Conservation (phyloP, 2,797 vertebrate genomes). For the Coluber constrictor region DNA sequence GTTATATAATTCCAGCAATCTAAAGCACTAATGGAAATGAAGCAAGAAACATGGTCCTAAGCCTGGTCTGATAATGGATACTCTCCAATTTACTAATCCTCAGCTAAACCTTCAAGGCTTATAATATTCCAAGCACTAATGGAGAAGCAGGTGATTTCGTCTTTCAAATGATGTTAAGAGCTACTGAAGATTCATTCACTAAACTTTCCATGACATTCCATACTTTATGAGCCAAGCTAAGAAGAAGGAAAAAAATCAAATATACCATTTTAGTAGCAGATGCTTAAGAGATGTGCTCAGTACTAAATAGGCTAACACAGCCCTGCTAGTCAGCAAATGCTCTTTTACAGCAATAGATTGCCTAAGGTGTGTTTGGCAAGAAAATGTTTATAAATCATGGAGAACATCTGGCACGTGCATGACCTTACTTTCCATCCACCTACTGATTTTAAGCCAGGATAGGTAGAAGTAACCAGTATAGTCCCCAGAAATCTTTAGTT, state of each 20-base stretch:
- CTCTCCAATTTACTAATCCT: constrained; percentile 81
- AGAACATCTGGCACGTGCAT: background rate
- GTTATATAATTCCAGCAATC: constrained; percentile 82
- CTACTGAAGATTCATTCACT: constrained; percentile 52
- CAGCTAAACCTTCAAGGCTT: constrained; percentile 73
- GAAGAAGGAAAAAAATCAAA: background rate
- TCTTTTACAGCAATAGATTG: background rate
- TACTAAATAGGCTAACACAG: constrained; percentile 18
- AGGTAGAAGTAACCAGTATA: background rate
- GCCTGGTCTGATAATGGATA: constrained; percentile 77
- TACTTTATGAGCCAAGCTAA: background rate
- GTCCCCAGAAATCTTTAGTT: background rate
- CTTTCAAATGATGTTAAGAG: constrained; percentile 50
- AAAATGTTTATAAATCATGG: background rate
- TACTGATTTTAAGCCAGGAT: background rate
- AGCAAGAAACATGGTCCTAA: constrained; percentile 79
- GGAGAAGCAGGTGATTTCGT: constrained; percentile 66
- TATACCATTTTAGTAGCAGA: background rate
- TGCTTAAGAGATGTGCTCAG: background rate
- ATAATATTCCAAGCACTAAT: constrained; percentile 75
- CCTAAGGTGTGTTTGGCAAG: background rate
- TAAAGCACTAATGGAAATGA: constrained; percentile 86
- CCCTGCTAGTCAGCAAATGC: background rate
- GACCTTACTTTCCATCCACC: too few species aligned
- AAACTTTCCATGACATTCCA: constrained; percentile 49